These are phyloP conservation scores for Criorhina ranunculi DNA, from an alignment of 2,888 invertebrate genomes.

Conservation along the genomic window DNA sequence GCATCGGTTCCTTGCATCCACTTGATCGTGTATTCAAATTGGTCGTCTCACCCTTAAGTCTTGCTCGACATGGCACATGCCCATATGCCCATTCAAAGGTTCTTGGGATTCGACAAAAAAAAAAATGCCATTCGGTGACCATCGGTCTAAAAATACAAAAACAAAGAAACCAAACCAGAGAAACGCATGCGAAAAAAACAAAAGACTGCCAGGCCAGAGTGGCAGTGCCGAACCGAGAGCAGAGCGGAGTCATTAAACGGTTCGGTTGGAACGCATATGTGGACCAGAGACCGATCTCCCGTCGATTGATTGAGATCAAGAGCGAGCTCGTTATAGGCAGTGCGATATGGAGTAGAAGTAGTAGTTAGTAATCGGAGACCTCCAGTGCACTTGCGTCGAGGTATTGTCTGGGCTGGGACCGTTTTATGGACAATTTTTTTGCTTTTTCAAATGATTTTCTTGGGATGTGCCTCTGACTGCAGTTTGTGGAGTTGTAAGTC, in stretches of 20 bases:
- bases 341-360: slow-evolving; percentile 44
- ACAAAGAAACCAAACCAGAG: slow-evolving; percentile 40
- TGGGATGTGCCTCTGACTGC: slow-evolving; percentile 13
- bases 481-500: background rate
- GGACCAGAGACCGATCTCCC: slow-evolving; percentile 73
- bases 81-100: slow-evolving; percentile 37
- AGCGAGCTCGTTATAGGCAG: slow-evolving; percentile 48
- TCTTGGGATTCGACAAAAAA: slow-evolving; percentile 37
- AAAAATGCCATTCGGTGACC: slow-evolving; percentile 46
- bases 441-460: slow-evolving; percentile 32
- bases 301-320: slow-evolving; percentile 70
- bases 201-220: slow-evolving; percentile 59
- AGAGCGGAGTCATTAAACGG: slow-evolving; percentile 58
- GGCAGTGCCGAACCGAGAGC: too few species aligned
- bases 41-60: slow-evolving; percentile 16
- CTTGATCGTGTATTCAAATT: slow-evolving; percentile 63
- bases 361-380: slow-evolving; percentile 70
- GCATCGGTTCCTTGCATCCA: slow-evolving; percentile 35
- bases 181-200: slow-evolving; percentile 70
- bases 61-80: slow-evolving; percentile 54
- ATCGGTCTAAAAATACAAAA: slow-evolving; percentile 65
- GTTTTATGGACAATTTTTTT: slow-evolving; percentile 40
- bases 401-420: slow-evolving; percentile 46
- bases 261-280: slow-evolving; percentile 59
- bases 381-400: slow-evolving; percentile 49